Percentiles rank a stretch among this genome's conserved stretches.
Conservation (phyloP, 2,888 invertebrate genomes). For the Mythimna vitellina region DNA sequence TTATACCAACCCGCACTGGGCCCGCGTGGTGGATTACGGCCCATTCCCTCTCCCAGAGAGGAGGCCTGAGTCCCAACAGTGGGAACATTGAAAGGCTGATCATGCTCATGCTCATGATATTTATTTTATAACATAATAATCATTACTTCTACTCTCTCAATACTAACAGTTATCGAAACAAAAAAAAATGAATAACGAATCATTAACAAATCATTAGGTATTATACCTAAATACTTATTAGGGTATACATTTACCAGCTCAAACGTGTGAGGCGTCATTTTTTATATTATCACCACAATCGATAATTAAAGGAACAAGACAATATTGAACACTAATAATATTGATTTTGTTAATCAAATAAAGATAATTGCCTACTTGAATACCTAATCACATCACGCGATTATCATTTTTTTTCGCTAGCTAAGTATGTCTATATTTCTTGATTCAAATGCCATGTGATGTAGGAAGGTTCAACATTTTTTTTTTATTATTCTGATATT, state of each 20-base stretch:
- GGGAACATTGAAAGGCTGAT: no score
- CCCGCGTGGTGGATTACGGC: no score
- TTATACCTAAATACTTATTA: no score
- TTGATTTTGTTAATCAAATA: slow-evolving; percentile 1
- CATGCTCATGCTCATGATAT: no score
- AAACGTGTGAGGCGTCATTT: not conserved
- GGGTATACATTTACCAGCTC: no score
- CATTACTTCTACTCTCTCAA: not conserved
- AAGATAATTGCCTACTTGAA: not conserved
- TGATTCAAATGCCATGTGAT: not conserved
- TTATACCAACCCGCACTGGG: no score
- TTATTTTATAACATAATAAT: not conserved
- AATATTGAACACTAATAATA: not conserved
- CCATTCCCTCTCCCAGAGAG: no score
- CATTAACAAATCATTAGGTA: not conserved
- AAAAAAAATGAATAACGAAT: not conserved
- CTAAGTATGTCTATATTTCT: not conserved
- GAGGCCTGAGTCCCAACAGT: no score
- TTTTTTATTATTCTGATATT: no score
- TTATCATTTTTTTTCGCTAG: not conserved
- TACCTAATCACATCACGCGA: not conserved
- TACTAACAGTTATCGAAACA: no score
- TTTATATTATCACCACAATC: not conserved
- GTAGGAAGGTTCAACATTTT: not conserved
- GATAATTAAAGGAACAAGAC: not conserved